Conservation (phyloP, 2,888 invertebrate genomes). For the Caenorhabditis drosophilae region DNA sequence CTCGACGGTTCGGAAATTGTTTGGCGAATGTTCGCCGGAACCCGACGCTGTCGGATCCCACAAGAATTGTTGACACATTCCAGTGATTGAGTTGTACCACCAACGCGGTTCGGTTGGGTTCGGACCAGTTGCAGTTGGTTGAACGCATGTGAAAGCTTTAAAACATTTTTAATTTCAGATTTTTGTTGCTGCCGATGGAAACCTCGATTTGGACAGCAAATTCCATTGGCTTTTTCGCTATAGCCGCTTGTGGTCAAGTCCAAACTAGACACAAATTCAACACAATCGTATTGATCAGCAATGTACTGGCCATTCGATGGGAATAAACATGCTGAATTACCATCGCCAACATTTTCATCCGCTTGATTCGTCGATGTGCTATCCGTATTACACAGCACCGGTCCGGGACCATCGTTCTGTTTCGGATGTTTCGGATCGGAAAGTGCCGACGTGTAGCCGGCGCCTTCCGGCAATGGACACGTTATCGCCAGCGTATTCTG, state of each 20-base stretch:
- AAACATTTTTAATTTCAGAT: too few relatives aligned
- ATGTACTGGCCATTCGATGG: conserved; percentile 56
- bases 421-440: conserved; percentile 58
- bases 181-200: too few relatives aligned
- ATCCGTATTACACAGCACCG: conserved; percentile 55
- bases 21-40: conserved; percentile 56
- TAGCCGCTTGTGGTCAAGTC: conserved; percentile 55
- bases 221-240: conserved; percentile 56
- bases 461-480: conserved; percentile 61
- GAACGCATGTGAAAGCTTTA: conserved; percentile 58
- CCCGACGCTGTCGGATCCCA: conserved; percentile 59
- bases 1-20: conserved; percentile 57
- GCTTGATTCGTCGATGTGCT: conserved; percentile 47
- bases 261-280: conserved; percentile 54
- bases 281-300: conserved; percentile 59
- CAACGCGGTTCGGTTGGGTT: conserved; percentile 61
- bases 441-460: conserved; percentile 57
- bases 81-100: conserved; percentile 54
- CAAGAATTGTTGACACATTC: conserved; percentile 59
- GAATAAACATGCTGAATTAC: conserved; percentile 52
- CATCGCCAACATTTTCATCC: conserved; percentile 52
- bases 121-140: conserved; percentile 58
- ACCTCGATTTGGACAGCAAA: conserved; percentile 59
- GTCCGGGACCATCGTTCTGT: conserved; percentile 53
- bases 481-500: conserved; percentile 59